These are phyloP conservation scores for Caracal caracal DNA, from an alignment of 2,113 vertebrate species.

Conservation along the genomic window DNA sequence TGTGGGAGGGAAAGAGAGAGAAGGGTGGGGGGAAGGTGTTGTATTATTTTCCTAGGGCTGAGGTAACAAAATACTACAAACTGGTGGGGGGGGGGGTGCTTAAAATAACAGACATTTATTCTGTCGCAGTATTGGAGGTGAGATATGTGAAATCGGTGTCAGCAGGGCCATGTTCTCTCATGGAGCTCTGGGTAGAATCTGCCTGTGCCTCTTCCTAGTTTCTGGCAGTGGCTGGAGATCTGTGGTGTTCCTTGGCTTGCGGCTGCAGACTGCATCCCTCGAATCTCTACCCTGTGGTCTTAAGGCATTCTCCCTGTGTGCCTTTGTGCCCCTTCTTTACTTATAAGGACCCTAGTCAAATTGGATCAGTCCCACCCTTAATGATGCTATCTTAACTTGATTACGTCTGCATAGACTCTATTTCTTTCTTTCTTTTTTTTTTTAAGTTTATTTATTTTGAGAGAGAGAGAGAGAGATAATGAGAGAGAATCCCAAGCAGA, in stretches of 20 bases:
- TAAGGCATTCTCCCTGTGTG: neutral
- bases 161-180: neutral
- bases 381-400: neutral
- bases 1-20: neutral
- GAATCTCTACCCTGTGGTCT: neutral
- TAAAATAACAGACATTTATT: conserved; percentile 6
- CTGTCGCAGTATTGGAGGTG: neutral
- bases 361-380: neutral
- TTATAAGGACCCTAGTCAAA: neutral
- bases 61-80: neutral
- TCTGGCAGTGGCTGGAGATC: neutral
- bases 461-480: no score
- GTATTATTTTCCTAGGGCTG: neutral
- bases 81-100: neutral
- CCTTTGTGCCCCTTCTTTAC: neutral
- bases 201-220: neutral
- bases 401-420: neutral
- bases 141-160: neutral
- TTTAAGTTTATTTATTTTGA: no score
- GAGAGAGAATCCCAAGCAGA: no score
- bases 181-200: neutral
- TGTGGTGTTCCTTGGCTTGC: neutral
- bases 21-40: neutral
- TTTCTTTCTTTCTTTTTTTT: neutral
- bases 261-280: neutral